phyloP scores from a whole-genome alignment of 1,140 invertebrate species.

The Caerostris extrusa region DNA sequence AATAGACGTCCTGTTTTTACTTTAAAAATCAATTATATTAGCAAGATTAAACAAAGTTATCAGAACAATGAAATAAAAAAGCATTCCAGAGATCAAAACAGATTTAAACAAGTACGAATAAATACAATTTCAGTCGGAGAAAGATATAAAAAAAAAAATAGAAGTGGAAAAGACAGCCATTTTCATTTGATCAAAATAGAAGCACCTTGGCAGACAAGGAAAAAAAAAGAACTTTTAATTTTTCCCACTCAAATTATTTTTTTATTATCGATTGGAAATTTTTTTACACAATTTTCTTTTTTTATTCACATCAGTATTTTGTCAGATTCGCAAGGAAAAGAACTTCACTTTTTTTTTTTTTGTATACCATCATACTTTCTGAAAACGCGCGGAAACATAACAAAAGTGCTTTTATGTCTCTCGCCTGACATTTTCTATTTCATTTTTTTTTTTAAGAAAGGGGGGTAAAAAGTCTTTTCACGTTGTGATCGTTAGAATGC shows the following conservation, averaged over 20 bases:
- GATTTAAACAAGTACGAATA: background rate
- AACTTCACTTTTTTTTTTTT: background rate
- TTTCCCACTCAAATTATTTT: background rate
- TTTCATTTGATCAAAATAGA: constrained; percentile 25
- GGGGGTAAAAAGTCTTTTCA: background rate
- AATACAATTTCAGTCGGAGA: background rate
- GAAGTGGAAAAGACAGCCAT: background rate
- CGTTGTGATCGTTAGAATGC: too few relatives aligned
- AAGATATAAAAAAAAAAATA: background rate
- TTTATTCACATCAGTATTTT: background rate
- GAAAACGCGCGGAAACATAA: constrained; percentile 12
- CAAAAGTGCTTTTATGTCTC: background rate
- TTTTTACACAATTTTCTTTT: background rate
- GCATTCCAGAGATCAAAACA: background rate
- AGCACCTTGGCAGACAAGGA: background rate
- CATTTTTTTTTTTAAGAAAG: background rate
- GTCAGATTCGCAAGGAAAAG: background rate
- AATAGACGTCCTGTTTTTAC: background rate
- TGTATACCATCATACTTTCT: background rate
- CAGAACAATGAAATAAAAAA: background rate
- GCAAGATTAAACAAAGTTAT: background rate
- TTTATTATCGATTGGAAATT: background rate
- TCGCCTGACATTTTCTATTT: background rate
- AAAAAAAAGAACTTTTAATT: background rate
- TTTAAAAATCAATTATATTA: background rate